Evolutionary conservation across 2,797 vertebrate genomes (phyloP).

Genomic region (Enteromius viviparus): DNA sequence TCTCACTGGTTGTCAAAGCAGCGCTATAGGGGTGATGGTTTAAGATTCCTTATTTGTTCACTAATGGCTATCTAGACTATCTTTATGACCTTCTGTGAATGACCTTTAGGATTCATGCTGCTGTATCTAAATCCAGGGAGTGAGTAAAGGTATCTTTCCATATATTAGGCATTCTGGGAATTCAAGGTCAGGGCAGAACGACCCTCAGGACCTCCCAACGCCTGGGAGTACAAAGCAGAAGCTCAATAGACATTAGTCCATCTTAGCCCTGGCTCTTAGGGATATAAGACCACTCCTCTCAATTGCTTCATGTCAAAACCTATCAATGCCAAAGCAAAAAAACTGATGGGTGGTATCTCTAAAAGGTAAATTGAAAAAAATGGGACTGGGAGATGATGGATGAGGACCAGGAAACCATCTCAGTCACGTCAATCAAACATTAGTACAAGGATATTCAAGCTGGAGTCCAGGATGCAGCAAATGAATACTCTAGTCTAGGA

Average conservation of each 20-base stretch:
- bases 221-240: slow-evolving; percentile 13
- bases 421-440: not conserved
- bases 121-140: slow-evolving; percentile 38
- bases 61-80: slow-evolving; percentile 33
- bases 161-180: slow-evolving; percentile 50
- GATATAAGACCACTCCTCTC: slow-evolving; percentile 10
- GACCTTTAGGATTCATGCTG: slow-evolving; percentile 21
- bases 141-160: slow-evolving; percentile 29
- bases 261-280: slow-evolving; percentile 13
- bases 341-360: slow-evolving; percentile 17
- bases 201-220: slow-evolving; percentile 20
- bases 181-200: slow-evolving; percentile 44
- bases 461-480: not conserved
- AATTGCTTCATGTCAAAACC: slow-evolving; percentile 4
- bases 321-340: slow-evolving; percentile 18
- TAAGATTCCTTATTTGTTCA: slow-evolving; percentile 42
- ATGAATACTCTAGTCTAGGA: not conserved
- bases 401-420: not conserved
- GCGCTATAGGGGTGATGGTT: slow-evolving; percentile 7
- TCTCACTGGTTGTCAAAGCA: not conserved
- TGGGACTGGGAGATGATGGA: slow-evolving; percentile 8
- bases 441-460: not conserved
- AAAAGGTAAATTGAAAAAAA: not conserved
- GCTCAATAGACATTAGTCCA: slow-evolving; percentile 19
- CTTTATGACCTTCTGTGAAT: slow-evolving; percentile 18